These are phyloP conservation scores for Pollenia amentaria DNA, from an alignment of 2,888 invertebrate species.

Conservation along the genomic window DNA sequence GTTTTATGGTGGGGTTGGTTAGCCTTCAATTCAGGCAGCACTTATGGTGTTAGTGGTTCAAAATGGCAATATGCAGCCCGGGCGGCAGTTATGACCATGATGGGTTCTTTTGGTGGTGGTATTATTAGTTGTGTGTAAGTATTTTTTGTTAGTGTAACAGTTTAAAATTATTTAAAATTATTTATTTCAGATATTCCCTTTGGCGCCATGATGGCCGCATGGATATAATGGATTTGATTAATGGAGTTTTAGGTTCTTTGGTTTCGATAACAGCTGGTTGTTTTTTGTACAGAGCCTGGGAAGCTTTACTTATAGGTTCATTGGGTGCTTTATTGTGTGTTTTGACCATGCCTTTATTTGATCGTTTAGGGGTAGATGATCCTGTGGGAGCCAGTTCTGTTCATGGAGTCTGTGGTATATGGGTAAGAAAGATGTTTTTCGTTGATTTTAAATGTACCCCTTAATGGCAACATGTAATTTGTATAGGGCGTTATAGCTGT, in stretches of 20 bases:
- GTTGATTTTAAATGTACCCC: background rate
- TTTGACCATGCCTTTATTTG: conserved; percentile 90
- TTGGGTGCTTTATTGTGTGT: conserved; percentile 92
- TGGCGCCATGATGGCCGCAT: conserved; percentile 89
- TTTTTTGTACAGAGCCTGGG: conserved; percentile 94
- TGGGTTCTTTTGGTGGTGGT: conserved; percentile 96
- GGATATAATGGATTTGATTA: conserved; percentile 94
- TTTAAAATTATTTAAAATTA: background rate
- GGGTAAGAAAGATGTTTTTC: conserved; percentile 86
- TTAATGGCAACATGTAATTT: background rate
- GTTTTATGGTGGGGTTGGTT: conserved; percentile 99
- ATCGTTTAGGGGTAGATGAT: conserved; percentile 90
- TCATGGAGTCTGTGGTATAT: conserved; percentile 91
- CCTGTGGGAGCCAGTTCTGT: conserved; percentile 96
- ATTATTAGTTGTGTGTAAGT: conserved; percentile 86
- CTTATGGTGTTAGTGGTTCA: conserved; percentile 90
- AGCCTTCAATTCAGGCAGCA: conserved; percentile 97
- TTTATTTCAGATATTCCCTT: conserved; percentile 86
- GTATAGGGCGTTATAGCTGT: conserved; percentile 86
- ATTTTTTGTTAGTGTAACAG: background rate
- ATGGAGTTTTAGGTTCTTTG: conserved; percentile 93
- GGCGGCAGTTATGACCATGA: conserved; percentile 95
- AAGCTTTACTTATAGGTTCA: conserved; percentile 92
- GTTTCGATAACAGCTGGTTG: conserved; percentile 96
- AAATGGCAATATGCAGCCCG: conserved; percentile 97